phyloP scores from a whole-genome alignment of 1,140 invertebrate genomes.

The Drosophila arawakana region DNA sequence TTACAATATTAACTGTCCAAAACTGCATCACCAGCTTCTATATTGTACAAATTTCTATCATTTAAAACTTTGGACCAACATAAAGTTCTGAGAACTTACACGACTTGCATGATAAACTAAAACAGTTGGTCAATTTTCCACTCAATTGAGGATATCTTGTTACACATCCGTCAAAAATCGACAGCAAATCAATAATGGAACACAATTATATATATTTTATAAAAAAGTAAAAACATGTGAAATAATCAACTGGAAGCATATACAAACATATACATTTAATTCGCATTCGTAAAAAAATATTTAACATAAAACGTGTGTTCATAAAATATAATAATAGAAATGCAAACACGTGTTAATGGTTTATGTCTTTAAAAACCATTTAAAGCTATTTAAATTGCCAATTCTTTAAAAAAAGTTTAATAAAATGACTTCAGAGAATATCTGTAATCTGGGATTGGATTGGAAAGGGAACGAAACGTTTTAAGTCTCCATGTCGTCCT shows the following conservation, averaged over 20 bases:
- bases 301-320: not conserved
- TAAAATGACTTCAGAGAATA: constrained; percentile 18
- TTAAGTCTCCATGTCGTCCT: constrained; percentile 46
- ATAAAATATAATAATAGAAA: constrained; percentile 5
- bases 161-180: not conserved
- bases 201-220: constrained; percentile 11
- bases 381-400: constrained; percentile 8
- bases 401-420: not conserved
- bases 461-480: not conserved
- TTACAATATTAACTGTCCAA: too few relatives aligned
- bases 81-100: constrained; percentile 19
- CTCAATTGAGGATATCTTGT: constrained; percentile 13
- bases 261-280: not conserved
- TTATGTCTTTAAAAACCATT: constrained; percentile 1
- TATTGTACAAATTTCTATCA: too few relatives aligned
- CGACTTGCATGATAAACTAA: constrained; percentile 3
- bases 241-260: not conserved
- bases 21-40: too few relatives aligned
- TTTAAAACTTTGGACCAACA: too few relatives aligned
- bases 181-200: not conserved
- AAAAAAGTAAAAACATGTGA: constrained; percentile 2
- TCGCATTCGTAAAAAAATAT: not conserved
- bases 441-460: constrained; percentile 1
- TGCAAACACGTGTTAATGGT: not conserved
- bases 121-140: constrained; percentile 28